phyloP scores from a whole-genome alignment of 2,113 vertebrate species.

The Geococcyx californianus region DNA sequence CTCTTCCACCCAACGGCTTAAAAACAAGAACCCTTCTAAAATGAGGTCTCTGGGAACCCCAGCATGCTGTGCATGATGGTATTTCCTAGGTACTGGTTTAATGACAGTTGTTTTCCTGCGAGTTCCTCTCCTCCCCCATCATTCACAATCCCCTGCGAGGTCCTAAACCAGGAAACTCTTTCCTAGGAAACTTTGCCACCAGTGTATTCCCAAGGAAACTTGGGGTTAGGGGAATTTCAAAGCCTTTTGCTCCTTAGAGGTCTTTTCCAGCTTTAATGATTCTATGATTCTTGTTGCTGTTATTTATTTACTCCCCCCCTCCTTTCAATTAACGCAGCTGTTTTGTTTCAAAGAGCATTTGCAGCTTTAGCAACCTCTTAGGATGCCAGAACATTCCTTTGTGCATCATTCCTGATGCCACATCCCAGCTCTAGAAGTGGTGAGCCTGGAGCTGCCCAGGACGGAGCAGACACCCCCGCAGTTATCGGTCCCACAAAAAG shows the following conservation, averaged over 20 bases:
- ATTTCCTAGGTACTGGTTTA: not conserved
- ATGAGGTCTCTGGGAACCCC: not conserved
- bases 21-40: not conserved
- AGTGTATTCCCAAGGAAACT: not conserved
- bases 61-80: not conserved
- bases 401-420: not conserved
- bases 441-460: not conserved
- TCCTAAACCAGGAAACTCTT: not conserved
- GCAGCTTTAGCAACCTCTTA: not conserved
- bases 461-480: not conserved
- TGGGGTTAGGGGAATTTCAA: not conserved
- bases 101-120: not conserved
- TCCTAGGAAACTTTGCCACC: not conserved
- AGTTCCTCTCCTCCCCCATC: not conserved
- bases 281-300: not conserved
- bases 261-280: too few relatives aligned
- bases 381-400: conserved; percentile 33
- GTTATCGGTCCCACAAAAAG: not conserved
- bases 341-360: not conserved
- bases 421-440: conserved; percentile 18
- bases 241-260: not conserved
- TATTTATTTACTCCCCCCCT: not conserved
- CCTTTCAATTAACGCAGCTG: not conserved
- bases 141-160: not conserved
- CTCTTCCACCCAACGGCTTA: not conserved